Evolutionary conservation across 64 coral and sea anemone species (phyloP).

Genomic region (Pocillopora damicornis): DNA sequence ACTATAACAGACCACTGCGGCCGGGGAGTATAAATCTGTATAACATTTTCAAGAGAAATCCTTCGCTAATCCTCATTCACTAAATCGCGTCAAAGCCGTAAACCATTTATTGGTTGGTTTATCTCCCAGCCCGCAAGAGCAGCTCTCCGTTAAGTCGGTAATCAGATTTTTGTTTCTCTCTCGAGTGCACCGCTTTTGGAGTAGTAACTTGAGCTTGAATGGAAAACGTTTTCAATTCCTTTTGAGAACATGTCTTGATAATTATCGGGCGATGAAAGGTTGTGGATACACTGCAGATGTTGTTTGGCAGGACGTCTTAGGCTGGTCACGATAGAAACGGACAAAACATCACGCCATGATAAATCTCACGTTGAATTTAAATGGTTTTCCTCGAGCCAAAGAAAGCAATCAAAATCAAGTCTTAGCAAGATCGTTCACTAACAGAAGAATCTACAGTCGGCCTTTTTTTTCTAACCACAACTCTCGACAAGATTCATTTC

Average conservation of each 20-base stretch:
- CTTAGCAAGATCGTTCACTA: neutral
- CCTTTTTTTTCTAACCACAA: neutral
- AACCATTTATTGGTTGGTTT: neutral
- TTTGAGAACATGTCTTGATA: neutral
- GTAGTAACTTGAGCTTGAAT: conserved; percentile 17
- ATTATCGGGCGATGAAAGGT: neutral
- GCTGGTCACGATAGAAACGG: neutral
- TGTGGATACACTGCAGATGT: conserved; percentile 15
- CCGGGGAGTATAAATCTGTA: neutral
- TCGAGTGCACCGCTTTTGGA: neutral
- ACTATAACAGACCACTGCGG: neutral
- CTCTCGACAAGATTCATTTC: no score
- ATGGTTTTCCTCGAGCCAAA: neutral
- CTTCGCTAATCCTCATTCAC: neutral
- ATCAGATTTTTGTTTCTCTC: conserved; percentile 18
- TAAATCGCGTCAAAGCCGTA: neutral
- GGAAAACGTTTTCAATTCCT: neutral
- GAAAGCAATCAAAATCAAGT: neutral
- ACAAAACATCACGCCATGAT: neutral
- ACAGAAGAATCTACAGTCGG: neutral
- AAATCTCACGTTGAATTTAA: neutral
- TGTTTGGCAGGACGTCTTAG: neutral
- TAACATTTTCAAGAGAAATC: neutral
- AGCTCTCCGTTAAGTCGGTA: neutral
- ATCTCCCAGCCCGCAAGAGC: neutral